Evolutionary conservation across 2,113 vertebrate genomes (phyloP).

Genomic region (Alligator mississippiensis): DNA sequence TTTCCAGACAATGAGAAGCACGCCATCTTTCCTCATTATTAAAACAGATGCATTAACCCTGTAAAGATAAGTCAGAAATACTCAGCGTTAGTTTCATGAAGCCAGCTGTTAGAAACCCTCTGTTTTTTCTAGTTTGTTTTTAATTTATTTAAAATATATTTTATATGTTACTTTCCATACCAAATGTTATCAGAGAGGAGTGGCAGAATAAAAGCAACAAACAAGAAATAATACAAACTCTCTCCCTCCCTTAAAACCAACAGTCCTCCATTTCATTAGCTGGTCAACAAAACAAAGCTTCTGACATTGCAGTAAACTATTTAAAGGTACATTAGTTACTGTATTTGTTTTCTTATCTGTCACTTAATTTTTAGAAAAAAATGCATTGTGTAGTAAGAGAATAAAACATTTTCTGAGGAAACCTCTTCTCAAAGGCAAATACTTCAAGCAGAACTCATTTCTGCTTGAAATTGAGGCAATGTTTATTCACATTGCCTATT

Average conservation of each 20-base stretch:
- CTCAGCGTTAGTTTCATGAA: neutral
- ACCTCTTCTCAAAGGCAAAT: too few species aligned
- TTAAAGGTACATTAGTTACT: neutral
- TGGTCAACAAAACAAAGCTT: neutral
- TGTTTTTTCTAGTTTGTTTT: neutral
- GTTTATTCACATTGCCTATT: neutral
- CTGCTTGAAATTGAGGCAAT: neutral
- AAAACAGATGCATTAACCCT: neutral
- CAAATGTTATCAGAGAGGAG: too few species aligned
- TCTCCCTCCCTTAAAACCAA: too few species aligned
- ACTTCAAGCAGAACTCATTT: too few species aligned
- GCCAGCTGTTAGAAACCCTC: neutral
- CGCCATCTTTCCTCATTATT: neutral
- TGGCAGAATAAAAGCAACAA: too few species aligned
- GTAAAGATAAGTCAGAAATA: neutral
- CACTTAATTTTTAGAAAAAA: neutral
- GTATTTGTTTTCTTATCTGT: neutral
- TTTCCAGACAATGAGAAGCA: neutral
- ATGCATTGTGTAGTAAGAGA: neutral
- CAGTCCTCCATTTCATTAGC: neutral
- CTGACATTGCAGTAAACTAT: neutral
- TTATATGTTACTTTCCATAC: neutral
- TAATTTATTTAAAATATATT: neutral
- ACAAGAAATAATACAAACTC: too few species aligned
- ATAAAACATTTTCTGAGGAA: neutral